Evolutionary conservation across 1,140 invertebrate species (phyloP).

Genomic region (Bacillus rossius): DNA sequence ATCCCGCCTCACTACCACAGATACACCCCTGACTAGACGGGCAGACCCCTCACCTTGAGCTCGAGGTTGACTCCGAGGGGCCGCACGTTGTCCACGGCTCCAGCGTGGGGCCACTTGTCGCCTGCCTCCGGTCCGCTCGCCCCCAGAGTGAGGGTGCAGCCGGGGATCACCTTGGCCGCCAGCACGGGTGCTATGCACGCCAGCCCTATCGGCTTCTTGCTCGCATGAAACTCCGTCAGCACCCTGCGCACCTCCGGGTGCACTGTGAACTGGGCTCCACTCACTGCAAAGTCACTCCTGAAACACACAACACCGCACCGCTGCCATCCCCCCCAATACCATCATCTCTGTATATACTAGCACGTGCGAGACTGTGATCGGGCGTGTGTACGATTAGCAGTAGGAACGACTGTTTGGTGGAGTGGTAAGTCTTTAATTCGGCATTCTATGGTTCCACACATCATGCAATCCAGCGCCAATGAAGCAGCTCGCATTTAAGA

Average conservation of each 20-base stretch:
- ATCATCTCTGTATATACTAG: no score
- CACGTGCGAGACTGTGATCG: no score
- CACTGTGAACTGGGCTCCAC: slow-evolving; percentile 48
- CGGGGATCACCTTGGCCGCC: slow-evolving; percentile 47
- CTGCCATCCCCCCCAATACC: no score
- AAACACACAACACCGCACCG: slow-evolving; percentile 11
- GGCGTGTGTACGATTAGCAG: no score
- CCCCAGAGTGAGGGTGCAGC: slow-evolving; percentile 55
- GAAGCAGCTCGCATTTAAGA: no score
- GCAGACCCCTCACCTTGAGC: slow-evolving; percentile 38
- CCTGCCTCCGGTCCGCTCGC: slow-evolving; percentile 37
- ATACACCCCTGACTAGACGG: no score
- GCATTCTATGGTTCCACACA: no score
- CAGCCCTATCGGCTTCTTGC: slow-evolving; percentile 52
- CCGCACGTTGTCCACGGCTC: slow-evolving; percentile 45
- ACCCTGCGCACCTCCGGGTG: slow-evolving; percentile 46
- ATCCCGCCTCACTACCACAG: no score
- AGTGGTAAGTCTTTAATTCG: no score
- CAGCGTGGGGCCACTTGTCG: slow-evolving; percentile 53
- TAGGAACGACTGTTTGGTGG: no score
- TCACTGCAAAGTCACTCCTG: slow-evolving; percentile 52
- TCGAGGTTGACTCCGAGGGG: slow-evolving; percentile 48
- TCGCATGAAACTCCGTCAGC: slow-evolving; percentile 49
- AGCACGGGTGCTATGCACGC: slow-evolving; percentile 56
- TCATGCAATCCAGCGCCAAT: no score